phyloP scores from a whole-genome alignment of 2,888 invertebrate species.

The Sphinx pinastri region DNA sequence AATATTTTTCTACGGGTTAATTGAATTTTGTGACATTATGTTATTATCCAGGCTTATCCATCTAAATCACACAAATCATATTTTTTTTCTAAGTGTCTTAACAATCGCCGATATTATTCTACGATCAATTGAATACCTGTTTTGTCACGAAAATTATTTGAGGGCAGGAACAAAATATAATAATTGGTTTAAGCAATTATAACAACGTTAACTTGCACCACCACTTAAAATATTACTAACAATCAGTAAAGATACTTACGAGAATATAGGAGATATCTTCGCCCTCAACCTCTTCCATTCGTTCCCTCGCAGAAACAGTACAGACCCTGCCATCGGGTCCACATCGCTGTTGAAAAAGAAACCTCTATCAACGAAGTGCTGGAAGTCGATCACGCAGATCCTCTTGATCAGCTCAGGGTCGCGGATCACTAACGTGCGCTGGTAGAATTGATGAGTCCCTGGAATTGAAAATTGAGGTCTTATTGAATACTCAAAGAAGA shows the following conservation, averaged over 20 bases:
- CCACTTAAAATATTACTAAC: no score
- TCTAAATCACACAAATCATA: no score
- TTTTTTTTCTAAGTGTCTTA: no score
- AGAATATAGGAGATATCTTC: slow-evolving; percentile 79
- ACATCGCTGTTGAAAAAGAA: slow-evolving; percentile 76
- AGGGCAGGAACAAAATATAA: no score
- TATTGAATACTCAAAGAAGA: not conserved
- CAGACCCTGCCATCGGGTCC: slow-evolving; percentile 75
- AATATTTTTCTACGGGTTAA: no score
- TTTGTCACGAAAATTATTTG: no score
- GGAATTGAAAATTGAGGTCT: slow-evolving; percentile 39
- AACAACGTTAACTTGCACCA: no score
- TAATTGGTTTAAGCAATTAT: no score
- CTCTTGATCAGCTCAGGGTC: slow-evolving; percentile 74
- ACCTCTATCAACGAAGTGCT: slow-evolving; percentile 76
- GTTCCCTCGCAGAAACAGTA: slow-evolving; percentile 73
- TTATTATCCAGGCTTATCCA: no score
- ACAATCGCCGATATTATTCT: no score
- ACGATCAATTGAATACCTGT: no score
- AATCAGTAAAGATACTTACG: slow-evolving; percentile 56
- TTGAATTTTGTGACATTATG: no score
- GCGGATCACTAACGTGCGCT: slow-evolving; percentile 73
- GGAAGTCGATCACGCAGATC: slow-evolving; percentile 78
- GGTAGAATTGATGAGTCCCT: slow-evolving; percentile 78
- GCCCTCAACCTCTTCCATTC: slow-evolving; percentile 73